Evolutionary conservation across 2,113 vertebrate genomes (phyloP).

Genomic region (Trinectes maculatus): DNA sequence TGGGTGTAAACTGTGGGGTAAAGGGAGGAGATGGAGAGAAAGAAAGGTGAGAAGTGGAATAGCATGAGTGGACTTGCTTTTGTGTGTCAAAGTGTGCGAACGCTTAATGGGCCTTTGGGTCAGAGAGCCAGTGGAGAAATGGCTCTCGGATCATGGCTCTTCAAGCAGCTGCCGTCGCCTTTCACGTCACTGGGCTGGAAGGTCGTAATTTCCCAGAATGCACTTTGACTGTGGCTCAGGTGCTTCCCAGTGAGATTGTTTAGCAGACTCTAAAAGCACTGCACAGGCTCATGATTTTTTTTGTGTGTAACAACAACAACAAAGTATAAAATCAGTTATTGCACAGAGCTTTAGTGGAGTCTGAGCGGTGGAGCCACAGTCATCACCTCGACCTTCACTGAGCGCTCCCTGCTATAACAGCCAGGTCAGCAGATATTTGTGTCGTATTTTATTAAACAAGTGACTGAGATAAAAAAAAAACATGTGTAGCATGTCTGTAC

Average conservation of each 20-base stretch:
- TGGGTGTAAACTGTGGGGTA: conserved; percentile 29
- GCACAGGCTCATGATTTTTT: neutral
- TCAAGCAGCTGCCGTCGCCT: conserved; percentile 27
- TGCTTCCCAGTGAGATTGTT: neutral
- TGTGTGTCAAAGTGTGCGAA: conserved; percentile 35
- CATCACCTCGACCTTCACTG: no score
- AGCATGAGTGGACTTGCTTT: conserved; percentile 1
- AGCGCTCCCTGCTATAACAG: no score
- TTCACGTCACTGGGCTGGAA: conserved; percentile 34
- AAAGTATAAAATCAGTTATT: no score
- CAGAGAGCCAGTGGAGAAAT: conserved; percentile 22
- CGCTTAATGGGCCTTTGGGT: conserved; percentile 49
- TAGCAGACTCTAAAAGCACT: neutral
- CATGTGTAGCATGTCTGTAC: no score
- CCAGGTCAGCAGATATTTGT: no score
- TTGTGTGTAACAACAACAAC: no score
- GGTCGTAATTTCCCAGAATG: conserved; percentile 38
- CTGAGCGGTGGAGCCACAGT: no score
- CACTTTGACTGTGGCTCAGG: neutral
- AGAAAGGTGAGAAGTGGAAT: neutral
- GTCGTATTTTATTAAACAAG: no score
- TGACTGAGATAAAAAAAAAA: no score
- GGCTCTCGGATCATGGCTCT: neutral
- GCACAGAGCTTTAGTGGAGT: no score
- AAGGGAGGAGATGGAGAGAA: conserved; percentile 11